phyloP scores from a whole-genome alignment of 2,113 vertebrate species.

The Tylochromis polylepis region DNA sequence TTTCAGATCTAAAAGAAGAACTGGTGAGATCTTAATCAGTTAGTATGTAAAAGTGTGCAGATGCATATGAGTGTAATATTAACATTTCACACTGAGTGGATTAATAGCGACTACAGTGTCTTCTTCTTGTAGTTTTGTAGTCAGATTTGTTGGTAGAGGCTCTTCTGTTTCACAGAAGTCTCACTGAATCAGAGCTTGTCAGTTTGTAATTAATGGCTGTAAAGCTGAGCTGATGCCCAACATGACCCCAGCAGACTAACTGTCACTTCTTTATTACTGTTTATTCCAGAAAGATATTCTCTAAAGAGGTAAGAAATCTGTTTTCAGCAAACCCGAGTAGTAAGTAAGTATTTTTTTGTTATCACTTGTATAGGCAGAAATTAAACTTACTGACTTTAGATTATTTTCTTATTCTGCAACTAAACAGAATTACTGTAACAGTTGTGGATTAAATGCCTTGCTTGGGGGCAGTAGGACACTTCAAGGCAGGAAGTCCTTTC shows the following conservation, averaged over 20 bases:
- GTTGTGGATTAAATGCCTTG: not conserved
- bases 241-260: not conserved
- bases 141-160: not conserved
- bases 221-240: not conserved
- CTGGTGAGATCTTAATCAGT: not conserved
- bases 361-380: not conserved
- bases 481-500: not conserved
- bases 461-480: not conserved
- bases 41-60: not conserved
- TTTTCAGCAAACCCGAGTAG: not conserved
- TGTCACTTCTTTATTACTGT: not conserved
- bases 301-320: not conserved
- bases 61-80: not conserved
- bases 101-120: fast-evolving
- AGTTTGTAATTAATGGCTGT: not conserved
- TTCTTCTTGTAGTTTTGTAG: not conserved
- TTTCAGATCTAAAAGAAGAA: not conserved
- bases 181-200: not conserved
- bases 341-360: not conserved
- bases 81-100: not conserved
- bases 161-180: fast-evolving
- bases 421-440: not conserved
- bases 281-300: not conserved
- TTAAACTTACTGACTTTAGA: not conserved
- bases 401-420: not conserved